Conservation (phyloP, 2,113 vertebrate species). For the Cygnus atratus region DNA sequence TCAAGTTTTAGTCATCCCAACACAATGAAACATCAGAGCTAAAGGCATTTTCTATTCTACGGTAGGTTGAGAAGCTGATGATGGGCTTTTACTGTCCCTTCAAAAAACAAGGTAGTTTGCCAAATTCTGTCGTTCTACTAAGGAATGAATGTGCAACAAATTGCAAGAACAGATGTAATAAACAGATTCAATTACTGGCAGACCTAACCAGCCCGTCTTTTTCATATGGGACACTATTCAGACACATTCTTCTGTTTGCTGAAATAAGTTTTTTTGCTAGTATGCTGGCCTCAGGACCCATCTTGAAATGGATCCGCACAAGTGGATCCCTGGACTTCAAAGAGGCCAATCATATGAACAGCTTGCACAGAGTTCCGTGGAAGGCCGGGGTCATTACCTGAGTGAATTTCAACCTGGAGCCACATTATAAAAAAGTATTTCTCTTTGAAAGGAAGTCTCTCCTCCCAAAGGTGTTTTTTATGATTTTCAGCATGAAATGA, state of each 20-base stretch:
- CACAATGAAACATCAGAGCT: neutral
- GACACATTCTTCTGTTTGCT: neutral
- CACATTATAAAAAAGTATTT: neutral
- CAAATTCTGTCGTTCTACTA: neutral
- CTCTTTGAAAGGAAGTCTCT: neutral
- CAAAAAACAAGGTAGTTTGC: neutral
- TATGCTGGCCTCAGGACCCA: too few relatives aligned
- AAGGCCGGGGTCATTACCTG: neutral
- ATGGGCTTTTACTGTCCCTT: neutral
- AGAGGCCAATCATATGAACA: neutral
- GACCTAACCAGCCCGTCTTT: fast-evolving
- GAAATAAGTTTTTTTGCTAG: neutral
- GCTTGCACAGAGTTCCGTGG: neutral
- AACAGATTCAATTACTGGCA: neutral
- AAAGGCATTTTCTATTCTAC: neutral
- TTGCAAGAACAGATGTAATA: neutral
- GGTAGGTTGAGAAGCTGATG: neutral
- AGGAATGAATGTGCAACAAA: neutral
- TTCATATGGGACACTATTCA: neutral
- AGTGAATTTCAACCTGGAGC: neutral
- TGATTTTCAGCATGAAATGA: neutral
- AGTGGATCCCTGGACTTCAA: neutral
- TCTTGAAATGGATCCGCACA: neutral
- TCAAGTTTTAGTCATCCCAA: neutral
- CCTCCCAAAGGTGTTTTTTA: neutral